Evolutionary conservation across 2,797 vertebrate species (phyloP).

Genomic region (Syngnathus acus): DNA sequence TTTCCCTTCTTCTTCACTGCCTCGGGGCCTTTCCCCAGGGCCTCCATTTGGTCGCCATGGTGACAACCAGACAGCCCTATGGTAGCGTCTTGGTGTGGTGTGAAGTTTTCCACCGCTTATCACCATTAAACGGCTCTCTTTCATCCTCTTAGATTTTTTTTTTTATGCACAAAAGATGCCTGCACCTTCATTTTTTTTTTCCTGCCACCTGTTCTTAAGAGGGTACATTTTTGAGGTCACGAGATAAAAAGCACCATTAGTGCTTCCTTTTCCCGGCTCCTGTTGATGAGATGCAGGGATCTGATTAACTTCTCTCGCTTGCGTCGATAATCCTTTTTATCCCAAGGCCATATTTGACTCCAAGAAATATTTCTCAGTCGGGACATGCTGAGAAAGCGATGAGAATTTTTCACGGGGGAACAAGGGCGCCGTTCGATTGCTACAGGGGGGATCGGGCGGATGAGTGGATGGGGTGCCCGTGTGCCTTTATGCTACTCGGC

Average conservation of each 20-base stretch:
- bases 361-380: constrained; percentile 22
- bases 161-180: constrained; percentile 26
- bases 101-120: constrained; percentile 61
- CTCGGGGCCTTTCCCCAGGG: constrained; percentile 58
- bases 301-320: constrained; percentile 24
- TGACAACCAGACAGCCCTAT: constrained; percentile 52
- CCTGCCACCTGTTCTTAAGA: constrained; percentile 19
- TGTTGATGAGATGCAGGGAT: constrained; percentile 25
- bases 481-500: constrained; percentile 39
- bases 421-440: constrained; percentile 32
- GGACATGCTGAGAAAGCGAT: constrained; percentile 49
- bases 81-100: constrained; percentile 54
- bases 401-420: constrained; percentile 45
- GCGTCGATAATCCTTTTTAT: constrained; percentile 37
- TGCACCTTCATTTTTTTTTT: constrained; percentile 7
- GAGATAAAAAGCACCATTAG: constrained; percentile 19
- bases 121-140: constrained; percentile 20
- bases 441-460: constrained; percentile 36
- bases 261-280: constrained; percentile 14
- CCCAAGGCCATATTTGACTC: constrained; percentile 28
- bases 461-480: constrained; percentile 4
- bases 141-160: constrained; percentile 12
- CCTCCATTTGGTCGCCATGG: constrained; percentile 67
- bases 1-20: constrained; percentile 46
- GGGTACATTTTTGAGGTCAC: constrained; percentile 28